Evolutionary conservation across 2,797 vertebrate genomes (phyloP).

Genomic region (Rhynchotus rufescens): DNA sequence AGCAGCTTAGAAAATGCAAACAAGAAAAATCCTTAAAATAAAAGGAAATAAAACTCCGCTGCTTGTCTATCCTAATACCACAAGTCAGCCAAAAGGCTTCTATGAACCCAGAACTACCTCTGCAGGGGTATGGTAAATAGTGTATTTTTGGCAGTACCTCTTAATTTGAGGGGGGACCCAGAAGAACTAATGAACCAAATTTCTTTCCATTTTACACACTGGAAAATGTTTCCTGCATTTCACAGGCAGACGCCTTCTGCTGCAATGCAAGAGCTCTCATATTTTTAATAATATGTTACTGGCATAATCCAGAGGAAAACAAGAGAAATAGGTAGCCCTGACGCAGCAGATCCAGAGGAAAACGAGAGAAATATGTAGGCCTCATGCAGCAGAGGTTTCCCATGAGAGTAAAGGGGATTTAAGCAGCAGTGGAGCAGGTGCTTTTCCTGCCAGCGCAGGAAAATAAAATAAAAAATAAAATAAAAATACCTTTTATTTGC

Average conservation of each 20-base stretch:
- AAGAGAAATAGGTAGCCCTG: neutral
- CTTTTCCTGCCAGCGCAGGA: no score
- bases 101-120: neutral
- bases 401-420: neutral
- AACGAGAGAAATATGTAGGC: rapidly evolving
- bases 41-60: neutral
- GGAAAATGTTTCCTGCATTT: neutral
- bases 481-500: slow-evolving; percentile 2
- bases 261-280: neutral
- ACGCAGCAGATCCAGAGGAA: neutral
- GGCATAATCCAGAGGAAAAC: neutral
- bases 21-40: neutral
- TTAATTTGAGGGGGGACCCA: neutral
- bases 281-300: neutral
- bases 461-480: neutral
- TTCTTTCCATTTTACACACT: neutral
- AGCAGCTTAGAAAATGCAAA: neutral
- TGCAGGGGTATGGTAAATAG: neutral
- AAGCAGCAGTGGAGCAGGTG: neutral
- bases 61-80: neutral
- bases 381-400: neutral
- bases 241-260: neutral
- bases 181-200: neutral
- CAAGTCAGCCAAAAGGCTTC: neutral
- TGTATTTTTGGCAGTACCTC: neutral